Percentiles rank a stretch among this genome's conserved stretches.
phyloP scores from a whole-genome alignment of 2,888 invertebrate genomes.

The Ophioninae sp. region DNA sequence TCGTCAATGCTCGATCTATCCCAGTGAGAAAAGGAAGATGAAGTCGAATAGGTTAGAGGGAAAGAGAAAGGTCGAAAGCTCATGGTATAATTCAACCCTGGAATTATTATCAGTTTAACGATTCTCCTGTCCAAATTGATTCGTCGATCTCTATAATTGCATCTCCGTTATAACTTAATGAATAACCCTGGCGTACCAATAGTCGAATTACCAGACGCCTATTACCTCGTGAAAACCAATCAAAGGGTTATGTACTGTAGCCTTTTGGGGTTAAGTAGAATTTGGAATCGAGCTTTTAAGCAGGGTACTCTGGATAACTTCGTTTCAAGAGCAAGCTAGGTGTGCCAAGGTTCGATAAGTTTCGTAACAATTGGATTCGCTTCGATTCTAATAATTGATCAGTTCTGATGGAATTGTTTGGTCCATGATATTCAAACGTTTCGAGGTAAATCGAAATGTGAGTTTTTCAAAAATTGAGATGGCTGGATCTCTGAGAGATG shows the following conservation, averaged over 20 bases:
- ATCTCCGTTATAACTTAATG: conserved; percentile 47
- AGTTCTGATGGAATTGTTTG: neutral
- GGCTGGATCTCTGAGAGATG: neutral
- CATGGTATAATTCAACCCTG: neutral
- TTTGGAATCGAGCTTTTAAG: conserved; percentile 16
- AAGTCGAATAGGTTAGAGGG: neutral
- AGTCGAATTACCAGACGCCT: conserved; percentile 47
- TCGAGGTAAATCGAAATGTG: neutral
- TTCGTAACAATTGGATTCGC: neutral
- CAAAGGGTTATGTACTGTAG: conserved; percentile 9
- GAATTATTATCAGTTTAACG: conserved; percentile 43
- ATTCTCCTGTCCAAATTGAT: conserved; percentile 54
- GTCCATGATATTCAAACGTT: neutral
- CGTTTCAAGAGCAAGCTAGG: conserved; percentile 11
- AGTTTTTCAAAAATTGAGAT: neutral
- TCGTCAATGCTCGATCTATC: conserved; percentile 22
- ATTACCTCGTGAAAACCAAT: conserved; percentile 28
- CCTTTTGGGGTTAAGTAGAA: neutral
- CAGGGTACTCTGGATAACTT: neutral
- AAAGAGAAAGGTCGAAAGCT: neutral
- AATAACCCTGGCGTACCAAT: conserved; percentile 39
- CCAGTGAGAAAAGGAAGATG: neutral
- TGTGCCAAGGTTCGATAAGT: neutral
- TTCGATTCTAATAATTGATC: neutral
- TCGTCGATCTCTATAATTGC: conserved; percentile 49